Evolutionary conservation across 2,888 invertebrate species (phyloP), one percentile per base, ranked within the genome.

Genomic region (Phaedon cochleariae): DNA sequence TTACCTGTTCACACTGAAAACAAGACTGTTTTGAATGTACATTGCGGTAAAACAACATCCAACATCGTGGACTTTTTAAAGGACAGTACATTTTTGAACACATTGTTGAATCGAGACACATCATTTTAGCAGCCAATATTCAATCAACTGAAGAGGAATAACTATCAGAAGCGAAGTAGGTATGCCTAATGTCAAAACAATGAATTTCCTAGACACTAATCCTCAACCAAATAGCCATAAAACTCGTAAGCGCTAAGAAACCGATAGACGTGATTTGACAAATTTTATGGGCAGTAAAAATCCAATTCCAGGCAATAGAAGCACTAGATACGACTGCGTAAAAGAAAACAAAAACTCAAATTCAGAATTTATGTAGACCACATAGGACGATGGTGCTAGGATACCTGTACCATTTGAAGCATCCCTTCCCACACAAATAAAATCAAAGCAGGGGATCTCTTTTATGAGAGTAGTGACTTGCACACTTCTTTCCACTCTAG

Each of bases 311-410:
- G 26, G 59, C 59, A 65, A 65, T 65, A 63, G 53, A 12, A 41
- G n/a, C 41, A 41, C 15, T 12, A 34, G 31, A 34, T 5, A 53
- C 48, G 57, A 48, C 53, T 46, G 49, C 65, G 61, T 41, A 62
- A 64, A 54, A 54, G 64, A 54, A 66, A 68, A 66, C 59, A 71
- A 73, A 74, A 69, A 64, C 68, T 65, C 68, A 70, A 72, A 71
- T 70, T 67, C 66, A 67, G 71, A 77, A 78, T 79, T 78, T 77
- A 78, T 78, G 74, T 74, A 73, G 79, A 79, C 79, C 79, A 79
- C 79, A 79, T 79, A 76, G 77, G 79, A 73, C 37, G 79, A 66
- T 57, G 59, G 58, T 58, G 60, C 41, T 41, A 41, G 41, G 61
- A 60, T 70, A 67, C 72, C 73, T 68, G 70, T 71, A 71, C 73